Conservation (phyloP, 1,140 invertebrate species). For the Drosophila punjabiensis region DNA sequence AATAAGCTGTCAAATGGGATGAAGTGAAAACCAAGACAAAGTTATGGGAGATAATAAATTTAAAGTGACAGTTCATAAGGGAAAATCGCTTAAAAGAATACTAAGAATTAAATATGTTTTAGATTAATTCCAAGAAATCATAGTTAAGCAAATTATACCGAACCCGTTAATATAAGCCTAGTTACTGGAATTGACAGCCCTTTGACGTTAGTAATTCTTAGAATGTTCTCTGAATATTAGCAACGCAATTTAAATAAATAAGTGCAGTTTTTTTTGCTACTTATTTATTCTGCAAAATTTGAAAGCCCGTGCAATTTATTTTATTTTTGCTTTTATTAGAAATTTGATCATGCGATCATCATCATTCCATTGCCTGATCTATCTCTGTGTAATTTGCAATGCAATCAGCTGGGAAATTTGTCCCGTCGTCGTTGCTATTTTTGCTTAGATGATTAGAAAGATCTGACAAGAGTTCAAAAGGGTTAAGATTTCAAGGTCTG, state of each 20-base stretch:
- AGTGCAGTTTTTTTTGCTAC: background rate
- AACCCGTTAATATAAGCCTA: background rate
- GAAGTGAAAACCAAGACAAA: conserved; percentile 21
- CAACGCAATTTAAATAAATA: conserved; percentile 5
- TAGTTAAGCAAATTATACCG: no score
- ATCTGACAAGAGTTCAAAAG: background rate
- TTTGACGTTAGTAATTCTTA: background rate
- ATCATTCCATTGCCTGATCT: conserved; percentile 18
- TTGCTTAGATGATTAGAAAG: conserved; percentile 7
- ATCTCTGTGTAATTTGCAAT: conserved; percentile 19
- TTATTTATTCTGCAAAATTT: conserved; percentile 4
- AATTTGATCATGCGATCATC: conserved; percentile 28
- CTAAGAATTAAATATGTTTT: background rate
- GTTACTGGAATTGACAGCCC: background rate
- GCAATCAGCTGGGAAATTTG: conserved; percentile 16
- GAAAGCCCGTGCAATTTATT: background rate
- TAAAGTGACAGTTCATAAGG: background rate
- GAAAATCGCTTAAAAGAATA: no score
- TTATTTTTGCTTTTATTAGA: conserved; percentile 3
- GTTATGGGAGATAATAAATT: conserved; percentile 4
- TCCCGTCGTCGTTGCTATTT: background rate
- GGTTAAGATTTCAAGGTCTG: conserved; percentile 4
- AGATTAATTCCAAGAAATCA: background rate
- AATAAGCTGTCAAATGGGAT: conserved; percentile 24
- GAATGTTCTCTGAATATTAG: background rate